Base-by-base conservation (phyloP, 2,888 invertebrate genomes). In the Pollenia amentaria region DNA sequence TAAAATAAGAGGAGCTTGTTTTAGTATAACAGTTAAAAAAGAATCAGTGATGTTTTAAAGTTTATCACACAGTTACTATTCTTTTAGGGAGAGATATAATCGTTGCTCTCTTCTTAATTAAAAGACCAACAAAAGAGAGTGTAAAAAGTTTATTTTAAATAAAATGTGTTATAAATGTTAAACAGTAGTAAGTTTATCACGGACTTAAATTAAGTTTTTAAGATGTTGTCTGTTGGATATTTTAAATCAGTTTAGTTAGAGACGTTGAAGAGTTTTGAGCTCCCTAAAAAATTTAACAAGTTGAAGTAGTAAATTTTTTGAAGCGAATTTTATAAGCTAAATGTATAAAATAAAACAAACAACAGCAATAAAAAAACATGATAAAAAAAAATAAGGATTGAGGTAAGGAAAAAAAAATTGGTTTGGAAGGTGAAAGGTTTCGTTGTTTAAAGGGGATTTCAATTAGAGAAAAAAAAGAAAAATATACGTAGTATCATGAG, bases 231-330 rank as follows among this genome's bases (percentile, higher is more conserved):
- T 89, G 55, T 65, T 76, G 89, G 89, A 89, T 88, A 88, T 90
- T 90, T 88, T 88, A 72, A 80, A 88, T 91, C 89, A 91, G 91
- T 91, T 90, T 90, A 91, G 91, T 90, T 91, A 90, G 91, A 90
- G 91, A 89, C 91, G 90, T 90, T 89, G 91, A 89, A 90, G 90
- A 89, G 91, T 89, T 87, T 89, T 88, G 89, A 88, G 82, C 87
- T 77, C 29, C 64, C 29, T 48, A 53, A 86, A 57, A 64, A 12
- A 48, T 42, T n/a, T 53, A 16, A 38, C 12, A 16, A 62, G 46
- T 53, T 48, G n/a, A 69, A 64, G 40, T 51, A 21, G 16, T 40
- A 29, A 44, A 75, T 38, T 29, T 16, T 3, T 70, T 80, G 14
- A 84, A 80, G 21, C 76, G 62, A 76, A 21, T 51, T 75, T 29